Percentiles rank a stretch among this genome's conserved stretches.
Evolutionary conservation across 2,797 vertebrate genomes (phyloP).

Genomic region (Philypnodon macrostomus): DNA sequence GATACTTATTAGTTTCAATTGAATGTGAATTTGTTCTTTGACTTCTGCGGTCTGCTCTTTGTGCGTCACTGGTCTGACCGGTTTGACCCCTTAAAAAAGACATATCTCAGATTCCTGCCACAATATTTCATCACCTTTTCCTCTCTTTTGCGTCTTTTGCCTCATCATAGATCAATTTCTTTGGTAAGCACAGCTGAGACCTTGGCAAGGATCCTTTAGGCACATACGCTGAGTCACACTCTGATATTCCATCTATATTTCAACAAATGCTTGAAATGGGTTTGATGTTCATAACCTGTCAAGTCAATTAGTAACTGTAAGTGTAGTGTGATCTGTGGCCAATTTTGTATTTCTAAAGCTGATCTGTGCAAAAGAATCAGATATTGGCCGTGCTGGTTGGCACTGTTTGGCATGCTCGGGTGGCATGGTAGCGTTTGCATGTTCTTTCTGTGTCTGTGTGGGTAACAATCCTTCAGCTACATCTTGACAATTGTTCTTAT

Average conservation of each 20-base stretch:
- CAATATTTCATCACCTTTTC: slow-evolving; percentile 8
- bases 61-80: not conserved
- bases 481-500: no score
- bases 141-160: slow-evolving; percentile 18
- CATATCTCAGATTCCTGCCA: slow-evolving; percentile 9
- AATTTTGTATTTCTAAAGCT: no score
- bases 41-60: not conserved
- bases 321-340: no score
- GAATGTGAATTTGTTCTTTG: not conserved
- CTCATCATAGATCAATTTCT: slow-evolving; percentile 26
- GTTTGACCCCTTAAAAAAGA: not conserved
- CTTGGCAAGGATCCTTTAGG: slow-evolving; percentile 12
- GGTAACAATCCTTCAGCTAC: no score
- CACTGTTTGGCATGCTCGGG: no score
- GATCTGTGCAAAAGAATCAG: no score
- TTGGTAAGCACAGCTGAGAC: slow-evolving; percentile 25
- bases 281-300: no score
- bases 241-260: slow-evolving; percentile 38
- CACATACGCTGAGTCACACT: slow-evolving; percentile 18
- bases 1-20: not conserved
- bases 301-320: no score
- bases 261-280: no score
- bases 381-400: no score
- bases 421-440: no score
- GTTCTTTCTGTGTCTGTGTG: no score